phyloP scores from a whole-genome alignment of 2,888 invertebrate genomes.

The Brachyopa scutellaris region DNA sequence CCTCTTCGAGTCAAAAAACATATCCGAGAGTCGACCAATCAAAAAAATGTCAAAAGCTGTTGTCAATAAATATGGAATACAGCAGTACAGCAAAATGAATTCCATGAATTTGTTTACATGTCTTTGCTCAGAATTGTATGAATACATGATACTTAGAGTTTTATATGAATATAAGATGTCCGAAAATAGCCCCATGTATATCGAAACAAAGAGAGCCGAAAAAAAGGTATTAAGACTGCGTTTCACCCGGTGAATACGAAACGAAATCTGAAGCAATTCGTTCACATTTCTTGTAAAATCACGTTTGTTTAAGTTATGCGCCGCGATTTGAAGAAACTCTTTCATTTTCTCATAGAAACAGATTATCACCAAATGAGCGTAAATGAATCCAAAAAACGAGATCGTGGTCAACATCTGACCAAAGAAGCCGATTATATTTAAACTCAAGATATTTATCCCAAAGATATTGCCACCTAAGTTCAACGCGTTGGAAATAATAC shows the following conservation, averaged over 20 bases:
- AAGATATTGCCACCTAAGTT: too few species aligned
- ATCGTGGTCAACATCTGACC: neutral
- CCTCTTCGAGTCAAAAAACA: neutral
- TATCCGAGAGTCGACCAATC: neutral
- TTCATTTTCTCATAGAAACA: slow-evolving; percentile 1
- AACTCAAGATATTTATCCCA: too few species aligned
- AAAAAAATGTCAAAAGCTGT: neutral
- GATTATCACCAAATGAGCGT: neutral
- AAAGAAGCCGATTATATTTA: too few species aligned
- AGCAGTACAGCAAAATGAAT: too few species aligned
- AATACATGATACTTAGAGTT: too few species aligned
- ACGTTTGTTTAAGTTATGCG: neutral
- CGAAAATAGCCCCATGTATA: neutral
- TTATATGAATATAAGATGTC: too few species aligned
- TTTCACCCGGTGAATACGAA: slow-evolving; percentile 12
- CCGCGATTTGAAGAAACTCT: neutral
- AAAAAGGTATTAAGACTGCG: neutral
- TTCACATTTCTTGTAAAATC: neutral
- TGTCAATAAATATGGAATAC: too few species aligned
- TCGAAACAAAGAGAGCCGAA: neutral
- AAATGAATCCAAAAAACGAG: neutral
- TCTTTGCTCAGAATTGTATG: too few species aligned
- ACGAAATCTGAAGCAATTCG: neutral
- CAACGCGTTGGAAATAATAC: too few species aligned
- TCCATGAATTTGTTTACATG: too few species aligned